Evolutionary conservation across 2,797 vertebrate genomes (phyloP).

Genomic region (Hemitrygon akajei): DNA sequence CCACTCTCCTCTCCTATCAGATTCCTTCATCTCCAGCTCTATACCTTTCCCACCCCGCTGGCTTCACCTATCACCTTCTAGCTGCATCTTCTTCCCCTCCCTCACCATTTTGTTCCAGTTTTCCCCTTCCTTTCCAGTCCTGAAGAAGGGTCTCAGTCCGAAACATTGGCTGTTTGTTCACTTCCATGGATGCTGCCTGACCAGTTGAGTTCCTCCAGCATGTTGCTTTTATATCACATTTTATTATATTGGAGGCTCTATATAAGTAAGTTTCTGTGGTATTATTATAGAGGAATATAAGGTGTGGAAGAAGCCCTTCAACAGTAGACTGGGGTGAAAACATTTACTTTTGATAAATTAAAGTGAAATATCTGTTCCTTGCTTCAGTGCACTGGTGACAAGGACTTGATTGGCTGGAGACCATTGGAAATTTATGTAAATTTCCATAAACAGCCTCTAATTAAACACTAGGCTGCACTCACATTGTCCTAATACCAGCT

Average conservation of each 20-base stretch:
- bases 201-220: too few relatives aligned
- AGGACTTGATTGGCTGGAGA: background rate
- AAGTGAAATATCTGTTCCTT: background rate
- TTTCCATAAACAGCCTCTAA: slow-evolving; percentile 18
- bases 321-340: background rate
- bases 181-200: too few relatives aligned
- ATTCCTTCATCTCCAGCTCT: too few relatives aligned
- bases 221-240: too few relatives aligned
- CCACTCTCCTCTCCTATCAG: too few relatives aligned
- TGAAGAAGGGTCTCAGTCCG: too few relatives aligned
- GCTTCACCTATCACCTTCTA: too few relatives aligned
- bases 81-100: too few relatives aligned
- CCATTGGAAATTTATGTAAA: background rate
- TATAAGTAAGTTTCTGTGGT: background rate
- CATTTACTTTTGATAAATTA: background rate
- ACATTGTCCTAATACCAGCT: background rate
- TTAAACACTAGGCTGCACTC: background rate
- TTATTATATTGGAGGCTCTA: background rate
- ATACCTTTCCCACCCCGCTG: too few relatives aligned
- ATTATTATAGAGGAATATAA: background rate
- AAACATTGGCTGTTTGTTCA: too few relatives aligned
- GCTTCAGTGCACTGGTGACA: background rate
- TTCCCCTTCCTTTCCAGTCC: too few relatives aligned
- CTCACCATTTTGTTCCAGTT: too few relatives aligned
- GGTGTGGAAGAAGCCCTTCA: background rate